A percentile compares a stretch with the other conserved stretches of the same genome.
These are phyloP conservation scores for Eugnorisma glareosa DNA, from an alignment of 2,888 invertebrate species.

Conservation along the genomic window DNA sequence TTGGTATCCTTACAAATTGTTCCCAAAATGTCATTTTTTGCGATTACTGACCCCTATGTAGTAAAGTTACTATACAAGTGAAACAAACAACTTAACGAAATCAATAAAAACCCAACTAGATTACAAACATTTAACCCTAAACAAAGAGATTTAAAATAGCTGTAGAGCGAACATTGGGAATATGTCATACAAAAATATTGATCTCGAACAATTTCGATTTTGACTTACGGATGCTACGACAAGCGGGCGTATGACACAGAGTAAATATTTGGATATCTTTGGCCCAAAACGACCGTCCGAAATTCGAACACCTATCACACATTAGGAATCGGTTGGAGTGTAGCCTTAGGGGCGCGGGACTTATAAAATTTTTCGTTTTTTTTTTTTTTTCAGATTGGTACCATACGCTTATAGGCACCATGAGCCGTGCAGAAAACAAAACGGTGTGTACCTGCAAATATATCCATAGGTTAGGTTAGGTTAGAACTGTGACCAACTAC, in stretches of 20 bases:
- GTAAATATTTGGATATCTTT: no score
- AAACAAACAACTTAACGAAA: not conserved
- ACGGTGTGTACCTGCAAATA: no score
- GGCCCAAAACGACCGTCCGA: not conserved
- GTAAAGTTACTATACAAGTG: not conserved
- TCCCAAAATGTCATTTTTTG: not conserved
- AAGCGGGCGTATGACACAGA: not conserved
- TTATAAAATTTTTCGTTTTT: no score
- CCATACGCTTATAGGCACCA: no score
- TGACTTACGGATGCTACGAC: not conserved
- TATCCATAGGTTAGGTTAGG: no score
- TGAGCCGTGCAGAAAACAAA: no score
- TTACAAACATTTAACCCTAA: not conserved
- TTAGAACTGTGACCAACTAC: no score
- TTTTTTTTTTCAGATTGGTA: no score
- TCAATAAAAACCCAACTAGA: not conserved
- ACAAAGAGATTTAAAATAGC: not conserved
- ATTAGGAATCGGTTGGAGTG: no score
- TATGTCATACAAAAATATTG: not conserved
- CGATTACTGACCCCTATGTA: not conserved
- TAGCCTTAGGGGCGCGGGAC: no score
- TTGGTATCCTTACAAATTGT: not conserved
- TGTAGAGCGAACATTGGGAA: not conserved
- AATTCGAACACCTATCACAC: not conserved
- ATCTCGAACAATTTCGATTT: not conserved